Base-by-base conservation (phyloP, 2,888 invertebrate genomes). In the Labia minor region DNA sequence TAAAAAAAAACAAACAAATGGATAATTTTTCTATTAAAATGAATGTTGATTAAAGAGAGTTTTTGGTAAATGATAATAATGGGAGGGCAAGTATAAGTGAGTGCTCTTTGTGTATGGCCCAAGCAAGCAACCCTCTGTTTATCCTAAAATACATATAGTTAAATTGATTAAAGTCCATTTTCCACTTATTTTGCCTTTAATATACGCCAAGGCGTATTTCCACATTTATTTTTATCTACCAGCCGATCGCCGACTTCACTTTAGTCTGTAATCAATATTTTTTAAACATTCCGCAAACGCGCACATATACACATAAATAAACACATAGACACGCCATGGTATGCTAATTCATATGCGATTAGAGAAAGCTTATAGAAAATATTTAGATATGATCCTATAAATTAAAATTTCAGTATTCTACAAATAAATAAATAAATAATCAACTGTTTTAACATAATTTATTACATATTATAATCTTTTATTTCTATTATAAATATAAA, bases 1-100 rank as follows among this genome's bases (percentile, higher is more conserved):
- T 49, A n/a, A 49, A 49, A n/a, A n/a, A n/a, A 49, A 49, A 49
- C 49, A 49, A 49, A 49, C 49, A 49, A 49, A 49, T 49, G 49
- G 49, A 49, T 49, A 49, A 49, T 49, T 49, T 49, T 49, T 49
- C 49, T 49, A 49, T 49, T 49, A 49, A 49, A 49, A 49, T 49
- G 49, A 49, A 49, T 49, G 49, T 49, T 49, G 49, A 49, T 49
- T 49, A 49, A 14, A 49, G n/a, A n/a, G 49, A 49, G 49, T 3
- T 3, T 49, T 49, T 4, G 14, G 49, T 49, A 49, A 49, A 49
- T 16, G 49, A 49, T 49, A 49, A 49, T 49, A 4, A 49, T 49
- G 14, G 49, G 49, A n/a, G 49, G n/a, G 16, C 14, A 49, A 14
- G 49, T 49, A 49, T 4, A 14, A 49, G n/a, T 33, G n/a, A n/a